These are phyloP conservation scores for Heliconius hermathena DNA, from an alignment of 1,140 invertebrate species.

Conservation along the genomic window DNA sequence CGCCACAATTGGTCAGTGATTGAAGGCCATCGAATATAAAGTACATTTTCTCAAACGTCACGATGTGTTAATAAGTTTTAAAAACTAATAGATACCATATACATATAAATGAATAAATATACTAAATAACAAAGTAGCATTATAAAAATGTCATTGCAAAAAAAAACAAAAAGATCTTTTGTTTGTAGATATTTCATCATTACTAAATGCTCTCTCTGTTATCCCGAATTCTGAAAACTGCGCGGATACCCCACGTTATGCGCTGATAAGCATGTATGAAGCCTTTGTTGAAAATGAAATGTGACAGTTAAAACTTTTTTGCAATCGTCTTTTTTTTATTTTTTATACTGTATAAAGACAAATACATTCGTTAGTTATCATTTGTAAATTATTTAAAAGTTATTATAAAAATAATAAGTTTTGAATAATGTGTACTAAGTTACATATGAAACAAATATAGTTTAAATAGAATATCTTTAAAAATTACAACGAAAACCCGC, in stretches of 20 bases:
- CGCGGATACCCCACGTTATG: conserved; percentile 3
- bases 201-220: neutral
- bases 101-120: neutral
- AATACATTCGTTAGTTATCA: neutral
- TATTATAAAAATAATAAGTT: too few species aligned
- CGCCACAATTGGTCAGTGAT: too few species aligned
- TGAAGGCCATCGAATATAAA: too few species aligned
- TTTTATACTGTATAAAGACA: neutral
- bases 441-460: too few species aligned
- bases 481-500: too few species aligned
- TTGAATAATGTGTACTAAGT: too few species aligned
- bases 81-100: neutral
- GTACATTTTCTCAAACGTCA: too few species aligned
- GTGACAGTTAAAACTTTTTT: neutral
- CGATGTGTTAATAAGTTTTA: too few species aligned
- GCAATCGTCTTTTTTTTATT: neutral
- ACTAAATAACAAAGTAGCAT: neutral
- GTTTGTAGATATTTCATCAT: neutral
- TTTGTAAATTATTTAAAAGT: too few species aligned
- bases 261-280: conserved; percentile 11
- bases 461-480: too few species aligned
- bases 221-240: neutral
- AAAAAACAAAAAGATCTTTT: neutral
- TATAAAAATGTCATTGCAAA: neutral
- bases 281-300: neutral